Percentiles rank a stretch among this genome's conserved stretches.
These are phyloP conservation scores for Psilopsiagon aymara DNA, from an alignment of 2,113 vertebrate genomes.

Conservation along the genomic window DNA sequence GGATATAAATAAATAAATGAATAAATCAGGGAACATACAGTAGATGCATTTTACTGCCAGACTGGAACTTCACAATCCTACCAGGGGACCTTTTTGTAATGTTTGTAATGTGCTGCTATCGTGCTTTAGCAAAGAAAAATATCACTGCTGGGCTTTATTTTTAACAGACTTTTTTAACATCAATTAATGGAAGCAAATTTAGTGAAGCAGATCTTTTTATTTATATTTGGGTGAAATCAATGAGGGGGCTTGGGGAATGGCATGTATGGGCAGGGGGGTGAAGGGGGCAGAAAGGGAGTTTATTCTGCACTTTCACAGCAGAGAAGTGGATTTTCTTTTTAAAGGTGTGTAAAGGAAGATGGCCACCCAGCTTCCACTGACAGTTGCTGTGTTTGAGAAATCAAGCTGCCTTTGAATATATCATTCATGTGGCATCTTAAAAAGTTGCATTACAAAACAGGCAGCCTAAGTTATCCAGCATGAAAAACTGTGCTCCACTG, in stretches of 20 bases:
- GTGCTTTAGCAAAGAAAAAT: constrained; percentile 80
- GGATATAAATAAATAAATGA: not conserved
- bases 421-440: not conserved
- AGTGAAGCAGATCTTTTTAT: constrained; percentile 75
- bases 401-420: not conserved
- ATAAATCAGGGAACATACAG: constrained; percentile 46
- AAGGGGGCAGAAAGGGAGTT: not conserved
- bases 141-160: constrained; percentile 81
- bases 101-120: constrained; percentile 77
- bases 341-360: not conserved
- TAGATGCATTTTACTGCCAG: constrained; percentile 74
- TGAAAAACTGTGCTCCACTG: not conserved
- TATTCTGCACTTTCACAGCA: not conserved
- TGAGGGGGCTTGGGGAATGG: not conserved
- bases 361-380: not conserved
- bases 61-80: constrained; percentile 72
- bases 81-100: constrained; percentile 78
- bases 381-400: not conserved
- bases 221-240: constrained; percentile 63
- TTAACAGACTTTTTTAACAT: constrained; percentile 76
- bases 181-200: constrained; percentile 80
- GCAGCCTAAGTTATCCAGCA: not conserved
- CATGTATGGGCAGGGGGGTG: not conserved
- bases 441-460: not conserved
- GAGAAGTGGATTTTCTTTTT: not conserved